Evolutionary conservation across 2,113 vertebrate species (phyloP).

Genomic region (Pseudopodoces humilis): DNA sequence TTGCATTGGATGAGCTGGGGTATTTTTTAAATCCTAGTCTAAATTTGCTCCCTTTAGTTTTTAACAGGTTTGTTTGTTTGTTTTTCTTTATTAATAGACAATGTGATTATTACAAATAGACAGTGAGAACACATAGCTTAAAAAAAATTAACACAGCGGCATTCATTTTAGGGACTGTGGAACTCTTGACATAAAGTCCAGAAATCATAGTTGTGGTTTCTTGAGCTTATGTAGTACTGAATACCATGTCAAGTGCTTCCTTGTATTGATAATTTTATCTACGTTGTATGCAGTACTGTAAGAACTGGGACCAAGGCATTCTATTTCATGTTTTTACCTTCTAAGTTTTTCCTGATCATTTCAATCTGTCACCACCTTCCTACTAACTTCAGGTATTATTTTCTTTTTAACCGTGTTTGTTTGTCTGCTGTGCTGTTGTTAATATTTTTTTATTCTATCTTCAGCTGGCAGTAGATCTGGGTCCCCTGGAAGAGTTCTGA

Average conservation of each 20-base stretch:
- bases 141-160: background rate
- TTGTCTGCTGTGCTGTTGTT: background rate
- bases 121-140: background rate
- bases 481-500: conserved; percentile 93
- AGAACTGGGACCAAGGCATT: background rate
- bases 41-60: background rate
- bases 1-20: background rate
- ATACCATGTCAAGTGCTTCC: background rate
- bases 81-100: background rate
- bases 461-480: conserved; percentile 95
- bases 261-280: background rate
- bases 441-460: conserved; percentile 49
- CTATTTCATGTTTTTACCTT: background rate
- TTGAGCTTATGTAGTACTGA: background rate
- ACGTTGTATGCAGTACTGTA: background rate
- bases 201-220: background rate
- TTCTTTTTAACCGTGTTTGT: background rate
- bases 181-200: background rate
- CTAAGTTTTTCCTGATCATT: conserved; percentile 38
- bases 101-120: too few species aligned
- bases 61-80: background rate
- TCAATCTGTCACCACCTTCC: background rate
- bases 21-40: background rate
- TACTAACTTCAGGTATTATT: background rate
- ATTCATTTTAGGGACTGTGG: background rate